Percentiles rank a stretch among this genome's conserved stretches.
These are phyloP conservation scores for Oscarella lobularis DNA, from an alignment of 37 sponge, comb jelly and placozoan species.

Conservation along the genomic window DNA sequence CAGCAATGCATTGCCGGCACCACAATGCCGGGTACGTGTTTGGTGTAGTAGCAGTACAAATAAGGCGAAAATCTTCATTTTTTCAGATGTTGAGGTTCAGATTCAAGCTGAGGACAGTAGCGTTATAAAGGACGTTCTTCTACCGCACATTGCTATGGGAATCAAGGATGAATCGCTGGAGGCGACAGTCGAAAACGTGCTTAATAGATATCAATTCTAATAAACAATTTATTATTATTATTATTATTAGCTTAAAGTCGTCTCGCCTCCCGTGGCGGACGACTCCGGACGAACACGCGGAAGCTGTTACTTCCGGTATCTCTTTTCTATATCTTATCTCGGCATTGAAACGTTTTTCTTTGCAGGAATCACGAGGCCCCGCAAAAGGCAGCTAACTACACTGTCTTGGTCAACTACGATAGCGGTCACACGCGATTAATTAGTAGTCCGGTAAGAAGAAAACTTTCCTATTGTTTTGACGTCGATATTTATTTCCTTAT, in stretches of 20 bases:
- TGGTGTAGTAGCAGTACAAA: too few species aligned
- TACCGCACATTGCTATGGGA: conserved; percentile 1
- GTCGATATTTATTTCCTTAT: neutral
- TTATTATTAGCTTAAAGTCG: too few species aligned
- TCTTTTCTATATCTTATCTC: neutral
- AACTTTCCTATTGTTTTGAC: neutral
- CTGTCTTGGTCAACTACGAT: neutral
- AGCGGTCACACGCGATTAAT: neutral
- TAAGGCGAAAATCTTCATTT: too few species aligned
- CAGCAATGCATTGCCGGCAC: neutral
- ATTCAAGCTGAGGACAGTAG: neutral
- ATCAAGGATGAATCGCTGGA: neutral
- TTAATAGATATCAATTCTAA: too few species aligned
- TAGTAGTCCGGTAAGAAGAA: neutral
- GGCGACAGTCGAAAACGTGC: neutral
- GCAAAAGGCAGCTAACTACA: neutral
- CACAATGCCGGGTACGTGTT: neutral
- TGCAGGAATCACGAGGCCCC: neutral
- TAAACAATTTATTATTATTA: too few species aligned
- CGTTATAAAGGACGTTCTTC: neutral
- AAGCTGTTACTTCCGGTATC: neutral
- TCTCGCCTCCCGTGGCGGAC: too few species aligned
- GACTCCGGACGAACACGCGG: too few species aligned
- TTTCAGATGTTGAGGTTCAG: neutral
- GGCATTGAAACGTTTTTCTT: too few species aligned